Base-by-base conservation (phyloP, 1,140 invertebrate species). In the Neelides sp. region DNA sequence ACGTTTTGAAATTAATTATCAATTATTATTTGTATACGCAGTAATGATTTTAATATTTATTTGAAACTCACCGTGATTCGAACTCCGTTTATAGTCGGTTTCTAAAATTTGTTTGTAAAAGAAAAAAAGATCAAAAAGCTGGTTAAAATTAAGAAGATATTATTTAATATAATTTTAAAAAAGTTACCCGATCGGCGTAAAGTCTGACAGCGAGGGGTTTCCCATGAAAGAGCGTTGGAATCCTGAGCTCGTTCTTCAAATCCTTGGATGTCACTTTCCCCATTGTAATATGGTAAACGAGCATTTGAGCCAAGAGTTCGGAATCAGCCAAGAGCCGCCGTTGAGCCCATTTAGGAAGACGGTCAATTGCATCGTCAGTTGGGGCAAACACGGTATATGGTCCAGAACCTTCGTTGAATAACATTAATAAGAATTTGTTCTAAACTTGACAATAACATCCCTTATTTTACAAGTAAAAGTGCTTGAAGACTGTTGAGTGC, bases 331-430 rank as follows among this genome's bases (percentile, higher is more conserved):
- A 44, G 2, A 62, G 50, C 30, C 53, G 51, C 34, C 58, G 41
- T 39, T 61, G 59, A 20, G 58, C 58, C 53, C 52, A 56, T 41
- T 58, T 60, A 19, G 61, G 58, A n/a, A 62, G 40, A 22, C 58
- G 41, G 48, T 58, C 58, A 47, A 62, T 61, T 8, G 61, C 61
- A 45, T 62, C 61, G 45, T 62, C 58, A 19, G 61, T 61, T 13
- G 61, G 61, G 1, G 58, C 61, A 45, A 62, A 62, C 4, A 62
- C 58, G 2, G 61, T 62, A 32, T 61, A 62, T 17, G 60, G 60
- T 2, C 60, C 60, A 13, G n/a, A n/a, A n/a, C n/a, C n/a, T n/a
- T n/a, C n/a, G n/a, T n/a, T n/a, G n/a, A n/a, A n/a, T n/a, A n/a
- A n/a, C n/a, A n/a, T n/a, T n/a, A n/a, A n/a, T n/a, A n/a, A n/a